phyloP scores from a whole-genome alignment of 2,113 vertebrate species.

The Labrus mixtus region DNA sequence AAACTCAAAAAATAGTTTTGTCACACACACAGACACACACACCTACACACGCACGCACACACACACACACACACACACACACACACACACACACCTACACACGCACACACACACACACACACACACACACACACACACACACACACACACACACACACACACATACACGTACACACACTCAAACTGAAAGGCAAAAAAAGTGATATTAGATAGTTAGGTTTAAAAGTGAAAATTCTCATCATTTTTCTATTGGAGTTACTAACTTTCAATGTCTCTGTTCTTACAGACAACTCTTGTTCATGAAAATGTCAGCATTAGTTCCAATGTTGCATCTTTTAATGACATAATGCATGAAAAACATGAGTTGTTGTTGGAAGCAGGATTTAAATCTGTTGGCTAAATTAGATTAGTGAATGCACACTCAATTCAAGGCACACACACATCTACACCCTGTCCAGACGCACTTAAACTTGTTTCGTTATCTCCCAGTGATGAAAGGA shows the following conservation, averaged over 20 bases:
- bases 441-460: background rate
- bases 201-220: background rate
- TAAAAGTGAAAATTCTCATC: background rate
- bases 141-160: slow-evolving; percentile 14
- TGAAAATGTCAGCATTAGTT: slow-evolving; percentile 14
- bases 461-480: background rate
- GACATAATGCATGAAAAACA: slow-evolving; percentile 11
- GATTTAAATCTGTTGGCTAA: slow-evolving; percentile 23
- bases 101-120: background rate
- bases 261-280: background rate
- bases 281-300: slow-evolving; percentile 7
- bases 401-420: slow-evolving; percentile 5
- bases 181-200: background rate
- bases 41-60: too few relatives aligned
- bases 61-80: slow-evolving; percentile 10
- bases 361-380: background rate
- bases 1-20: slow-evolving; percentile 4
- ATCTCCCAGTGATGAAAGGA: slow-evolving; percentile 4
- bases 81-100: slow-evolving; percentile 2
- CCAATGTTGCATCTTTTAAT: slow-evolving; percentile 15
- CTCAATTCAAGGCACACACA: background rate
- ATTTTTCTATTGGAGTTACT: background rate
- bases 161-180: background rate
- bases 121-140: slow-evolving; percentile 8
- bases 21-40: slow-evolving; percentile 11